Percentiles rank a stretch among this genome's conserved stretches.
phyloP scores from a whole-genome alignment of 2,113 vertebrate species.

The western clawed frog (Xenopus tropicalis) region UCB_Xtro_10.0 CM004447.2:142717001-142717500 shows the following conservation, averaged over 20 bases:
- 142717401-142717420: too few relatives aligned
- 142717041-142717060: conserved; percentile 84
- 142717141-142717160: conserved; percentile 90
- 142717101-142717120: conserved; percentile 77
- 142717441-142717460: too few relatives aligned
- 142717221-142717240: conserved; percentile 86
- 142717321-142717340: background rate
- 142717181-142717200: conserved; percentile 81
- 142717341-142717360: too few relatives aligned
- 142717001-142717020: conserved; percentile 88
- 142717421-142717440: too few relatives aligned
- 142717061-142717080: conserved; percentile 72
- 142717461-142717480: too few relatives aligned
- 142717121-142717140: conserved; percentile 80
- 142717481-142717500: too few relatives aligned
- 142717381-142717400: too few relatives aligned
- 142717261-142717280: conserved; percentile 58
- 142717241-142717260: conserved; percentile 75
- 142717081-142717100: conserved; percentile 73
- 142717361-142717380: too few relatives aligned
- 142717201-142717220: conserved; percentile 86
- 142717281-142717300: conserved; percentile 43
- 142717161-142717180: conserved; percentile 88
- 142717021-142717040: conserved; percentile 81
- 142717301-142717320: background rate